Conservation (phyloP, 2,888 invertebrate genomes). For the Scaeva pyrastri region DNA sequence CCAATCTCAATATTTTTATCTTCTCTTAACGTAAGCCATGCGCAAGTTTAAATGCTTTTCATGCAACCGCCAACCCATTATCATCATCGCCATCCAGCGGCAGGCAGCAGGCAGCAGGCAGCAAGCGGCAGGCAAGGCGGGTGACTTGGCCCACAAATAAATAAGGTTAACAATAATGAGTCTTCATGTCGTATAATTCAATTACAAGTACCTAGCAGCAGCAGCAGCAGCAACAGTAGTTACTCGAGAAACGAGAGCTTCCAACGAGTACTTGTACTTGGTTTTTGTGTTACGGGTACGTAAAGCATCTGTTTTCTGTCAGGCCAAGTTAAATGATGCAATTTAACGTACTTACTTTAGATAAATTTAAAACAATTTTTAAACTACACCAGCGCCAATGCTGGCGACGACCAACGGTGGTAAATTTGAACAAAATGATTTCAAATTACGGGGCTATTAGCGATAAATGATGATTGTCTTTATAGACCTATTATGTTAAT, state of each 20-base stretch:
- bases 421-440: not conserved
- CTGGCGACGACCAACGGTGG: not conserved
- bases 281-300: not conserved
- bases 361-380: conserved; percentile 34
- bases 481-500: conserved; percentile 1
- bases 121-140: too few species aligned
- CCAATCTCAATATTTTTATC: conserved; percentile 43
- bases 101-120: too few species aligned
- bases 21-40: conserved; percentile 47
- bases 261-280: not conserved
- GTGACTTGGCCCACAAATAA: conserved; percentile 61
- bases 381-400: not conserved
- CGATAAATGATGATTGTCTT: conserved; percentile 43
- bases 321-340: conserved; percentile 69
- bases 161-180: conserved; percentile 64
- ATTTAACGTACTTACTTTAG: conserved; percentile 37
- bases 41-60: conserved; percentile 25
- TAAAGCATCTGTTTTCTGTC: conserved; percentile 62
- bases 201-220: not conserved
- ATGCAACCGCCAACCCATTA: conserved; percentile 11
- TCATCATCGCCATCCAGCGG: too few species aligned
- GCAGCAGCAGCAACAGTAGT: not conserved
- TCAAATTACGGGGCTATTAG: conserved; percentile 31
- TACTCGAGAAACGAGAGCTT: not conserved
- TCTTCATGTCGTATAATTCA: conserved; percentile 46